Percentiles rank a stretch among this genome's conserved stretches.
These are phyloP conservation scores for Oryzias celebensis DNA, from an alignment of 2,113 vertebrate species.

Conservation along the genomic window DNA sequence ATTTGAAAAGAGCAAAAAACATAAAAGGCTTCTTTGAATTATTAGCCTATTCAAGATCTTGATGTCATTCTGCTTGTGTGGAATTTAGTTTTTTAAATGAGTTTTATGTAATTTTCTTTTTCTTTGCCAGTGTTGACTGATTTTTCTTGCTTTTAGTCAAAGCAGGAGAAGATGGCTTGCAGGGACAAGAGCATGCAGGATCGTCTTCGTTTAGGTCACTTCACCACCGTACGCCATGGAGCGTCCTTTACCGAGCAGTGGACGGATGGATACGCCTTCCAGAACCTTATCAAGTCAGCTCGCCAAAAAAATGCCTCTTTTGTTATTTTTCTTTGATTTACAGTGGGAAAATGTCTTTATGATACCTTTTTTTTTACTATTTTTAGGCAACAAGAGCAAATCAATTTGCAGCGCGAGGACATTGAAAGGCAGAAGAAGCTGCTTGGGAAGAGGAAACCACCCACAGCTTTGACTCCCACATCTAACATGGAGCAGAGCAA, in stretches of 20 bases:
- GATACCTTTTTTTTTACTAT: not conserved
- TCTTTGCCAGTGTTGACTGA: too few species aligned
- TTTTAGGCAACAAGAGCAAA: constrained; percentile 89
- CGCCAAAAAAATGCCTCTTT: not conserved
- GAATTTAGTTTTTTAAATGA: too few species aligned
- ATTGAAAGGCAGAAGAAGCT: constrained; percentile 94
- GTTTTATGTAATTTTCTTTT: too few species aligned
- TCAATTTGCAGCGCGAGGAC: constrained; percentile 93
- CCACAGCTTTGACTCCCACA: constrained; percentile 84
- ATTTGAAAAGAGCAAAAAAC: too few species aligned
- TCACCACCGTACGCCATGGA: constrained; percentile 91
- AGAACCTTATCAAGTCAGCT: constrained; percentile 95
- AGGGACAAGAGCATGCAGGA: constrained; percentile 98
- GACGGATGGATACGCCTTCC: constrained; percentile 95
- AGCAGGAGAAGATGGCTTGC: constrained; percentile 94
- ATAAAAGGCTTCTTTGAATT: too few species aligned
- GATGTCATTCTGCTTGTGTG: not conserved
- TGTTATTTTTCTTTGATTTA: not conserved
- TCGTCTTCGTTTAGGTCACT: constrained; percentile 90
- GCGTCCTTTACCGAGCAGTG: constrained; percentile 96
- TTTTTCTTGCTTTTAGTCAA: constrained; percentile 76
- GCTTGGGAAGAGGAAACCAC: constrained; percentile 92
- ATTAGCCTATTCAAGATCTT: not conserved
- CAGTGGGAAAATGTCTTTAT: not conserved
- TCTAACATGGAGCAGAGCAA: constrained; percentile 89